Percentiles rank a stretch among this genome's conserved stretches.
phyloP scores from a whole-genome alignment of 1,140 invertebrate species.

The Cotesia vestalis region DNA sequence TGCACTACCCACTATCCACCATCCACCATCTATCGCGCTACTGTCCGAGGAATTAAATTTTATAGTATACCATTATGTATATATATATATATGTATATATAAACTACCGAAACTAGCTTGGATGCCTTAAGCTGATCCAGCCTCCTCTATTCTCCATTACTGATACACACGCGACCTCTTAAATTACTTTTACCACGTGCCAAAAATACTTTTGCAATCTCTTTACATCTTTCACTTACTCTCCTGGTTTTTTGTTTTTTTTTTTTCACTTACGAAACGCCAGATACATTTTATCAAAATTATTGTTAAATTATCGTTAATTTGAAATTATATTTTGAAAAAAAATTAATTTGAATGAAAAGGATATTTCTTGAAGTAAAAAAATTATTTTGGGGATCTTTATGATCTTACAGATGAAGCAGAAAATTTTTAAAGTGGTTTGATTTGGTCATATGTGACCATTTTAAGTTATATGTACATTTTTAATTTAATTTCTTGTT shows the following conservation, averaged over 20 bases:
- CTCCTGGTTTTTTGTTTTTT: neutral
- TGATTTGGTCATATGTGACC: too few relatives aligned
- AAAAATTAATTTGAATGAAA: too few relatives aligned
- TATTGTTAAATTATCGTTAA: too few relatives aligned
- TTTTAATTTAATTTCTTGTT: too few relatives aligned
- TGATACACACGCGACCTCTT: conserved; percentile 13
- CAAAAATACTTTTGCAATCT: conserved; percentile 1
- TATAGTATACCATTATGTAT: conserved; percentile 2
- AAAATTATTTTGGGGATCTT: too few relatives aligned
- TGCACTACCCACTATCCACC: neutral
- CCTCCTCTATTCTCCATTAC: neutral
- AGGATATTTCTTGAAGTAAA: too few relatives aligned
- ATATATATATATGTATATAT: neutral
- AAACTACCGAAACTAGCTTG: conserved; percentile 6
- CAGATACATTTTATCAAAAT: too few relatives aligned
- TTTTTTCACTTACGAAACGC: neutral
- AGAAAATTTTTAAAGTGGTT: too few relatives aligned
- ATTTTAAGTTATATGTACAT: too few relatives aligned
- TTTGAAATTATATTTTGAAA: too few relatives aligned
- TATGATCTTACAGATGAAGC: too few relatives aligned
- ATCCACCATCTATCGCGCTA: neutral
- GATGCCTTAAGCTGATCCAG: conserved; percentile 7
- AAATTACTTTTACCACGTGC: conserved; percentile 29
- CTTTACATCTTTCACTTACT: too few relatives aligned
- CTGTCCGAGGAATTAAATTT: neutral